phyloP scores from a whole-genome alignment of 2,113 vertebrate genomes.

The Ranitomeya variabilis region DNA sequence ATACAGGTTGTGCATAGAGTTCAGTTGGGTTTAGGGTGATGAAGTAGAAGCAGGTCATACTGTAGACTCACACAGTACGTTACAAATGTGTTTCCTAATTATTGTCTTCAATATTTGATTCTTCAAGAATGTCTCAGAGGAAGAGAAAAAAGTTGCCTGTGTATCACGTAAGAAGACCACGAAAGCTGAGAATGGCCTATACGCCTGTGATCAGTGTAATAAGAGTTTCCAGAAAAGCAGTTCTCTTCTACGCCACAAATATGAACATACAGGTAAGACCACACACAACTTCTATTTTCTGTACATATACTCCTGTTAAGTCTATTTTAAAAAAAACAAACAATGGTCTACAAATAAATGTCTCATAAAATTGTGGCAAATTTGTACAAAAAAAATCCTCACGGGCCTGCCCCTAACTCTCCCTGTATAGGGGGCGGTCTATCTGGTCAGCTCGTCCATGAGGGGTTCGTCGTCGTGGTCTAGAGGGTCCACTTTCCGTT shows the following conservation, averaged over 20 bases:
- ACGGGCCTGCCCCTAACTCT: too few species aligned
- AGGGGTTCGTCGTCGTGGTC: too few species aligned
- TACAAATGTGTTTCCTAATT: not conserved
- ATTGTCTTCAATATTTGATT: not conserved
- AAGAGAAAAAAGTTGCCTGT: constrained; percentile 64
- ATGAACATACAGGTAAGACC: constrained; percentile 80
- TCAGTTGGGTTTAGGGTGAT: too few species aligned
- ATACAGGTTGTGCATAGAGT: too few species aligned
- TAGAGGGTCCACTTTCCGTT: too few species aligned
- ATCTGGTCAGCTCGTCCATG: too few species aligned
- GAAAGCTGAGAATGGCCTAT: constrained; percentile 80
- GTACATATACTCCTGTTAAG: not conserved
- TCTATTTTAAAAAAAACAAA: not conserved
- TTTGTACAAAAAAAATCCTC: not conserved
- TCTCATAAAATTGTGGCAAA: not conserved
- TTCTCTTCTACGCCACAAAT: constrained; percentile 81
- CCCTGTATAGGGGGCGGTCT: too few species aligned
- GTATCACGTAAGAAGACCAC: constrained; percentile 73
- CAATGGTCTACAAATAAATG: not conserved
- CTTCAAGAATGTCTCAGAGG: constrained; percentile 48
- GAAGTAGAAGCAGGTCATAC: too few species aligned
- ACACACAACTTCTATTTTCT: not conserved
- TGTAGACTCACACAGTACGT: not conserved
- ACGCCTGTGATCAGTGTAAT: constrained; percentile 80
- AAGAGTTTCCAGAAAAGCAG: constrained; percentile 86